Evolutionary conservation across 2,113 vertebrate genomes (phyloP), one percentile per base, ranked within the genome.

Genomic region (Coracopsis vasa): DNA sequence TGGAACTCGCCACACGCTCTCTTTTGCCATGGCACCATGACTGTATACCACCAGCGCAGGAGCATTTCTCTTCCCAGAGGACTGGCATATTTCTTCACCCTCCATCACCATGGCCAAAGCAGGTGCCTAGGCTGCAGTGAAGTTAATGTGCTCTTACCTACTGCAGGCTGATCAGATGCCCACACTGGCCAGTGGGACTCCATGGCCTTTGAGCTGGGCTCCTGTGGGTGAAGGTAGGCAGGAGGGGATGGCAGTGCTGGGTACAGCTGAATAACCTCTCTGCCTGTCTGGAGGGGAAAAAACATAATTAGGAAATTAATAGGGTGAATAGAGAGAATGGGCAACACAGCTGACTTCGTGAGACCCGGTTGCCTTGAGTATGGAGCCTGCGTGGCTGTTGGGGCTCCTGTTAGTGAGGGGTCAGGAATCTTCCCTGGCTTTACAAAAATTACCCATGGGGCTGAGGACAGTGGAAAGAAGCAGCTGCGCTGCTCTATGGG

Each of bases 1-100:
- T 1, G 1, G 67, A 31, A 9, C 31, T 84, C 8, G 3, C 58
- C 1, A 1, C 0, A 2, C 0, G 0, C 8, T 13, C 1, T 64
- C 25, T 53, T 86, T 79, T 39, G 58, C 18, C 13, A 25, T 0
- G 2, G 50, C 51, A 23, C n/a, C 7, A 4, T 47, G 28, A 28
- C 18, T 25, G 29, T 29, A 41, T 7, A 0, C 35, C 41, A 47
- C 16, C 66, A 75, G 61, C 0, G 0, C 48, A 65, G 48, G 13
- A 61, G 16, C 37, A 17, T 31, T 60, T 69, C 1, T 9, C 8
- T 50, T 72, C 24, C 42, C 19, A 47, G 23, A 71, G 33, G 18
- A 58, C 19, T n/a, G 77, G 61, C 0, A 1, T 0, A 1, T 11
- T 78, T 28, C 67, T 64, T 88, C 44, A 14, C 8, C 5, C 9